These are phyloP conservation scores for Arrhamphus sclerolepis DNA, from an alignment of 2,797 vertebrate species.

Conservation along the genomic window DNA sequence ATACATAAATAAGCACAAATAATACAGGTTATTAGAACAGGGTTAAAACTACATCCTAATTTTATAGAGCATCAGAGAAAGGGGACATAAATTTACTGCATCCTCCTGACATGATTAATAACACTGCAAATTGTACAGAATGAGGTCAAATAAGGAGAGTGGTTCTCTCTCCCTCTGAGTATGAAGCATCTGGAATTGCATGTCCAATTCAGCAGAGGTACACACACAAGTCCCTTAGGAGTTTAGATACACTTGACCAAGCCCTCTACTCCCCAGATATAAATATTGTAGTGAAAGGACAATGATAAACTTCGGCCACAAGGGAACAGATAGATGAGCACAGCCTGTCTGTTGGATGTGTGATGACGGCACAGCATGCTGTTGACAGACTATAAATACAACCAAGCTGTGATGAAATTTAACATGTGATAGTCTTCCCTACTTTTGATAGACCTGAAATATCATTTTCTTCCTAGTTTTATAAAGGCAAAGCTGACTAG, in stretches of 20 bases:
- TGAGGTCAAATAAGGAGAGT: conserved; percentile 66
- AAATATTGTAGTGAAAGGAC: conserved; percentile 39
- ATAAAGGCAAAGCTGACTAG: background rate
- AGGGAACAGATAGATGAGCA: conserved; percentile 15
- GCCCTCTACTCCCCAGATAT: conserved; percentile 14
- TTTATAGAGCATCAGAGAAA: conserved; percentile 20
- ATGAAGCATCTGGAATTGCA: conserved; percentile 62
- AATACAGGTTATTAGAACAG: conserved; percentile 18
- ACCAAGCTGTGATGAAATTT: conserved; percentile 6
- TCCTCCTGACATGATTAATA: conserved; percentile 62
- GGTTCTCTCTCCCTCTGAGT: conserved; percentile 25
- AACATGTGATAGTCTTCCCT: conserved; percentile 2
- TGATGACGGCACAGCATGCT: conserved; percentile 25
- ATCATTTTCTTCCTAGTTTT: conserved; percentile 15
- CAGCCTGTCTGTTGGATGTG: conserved; percentile 31
- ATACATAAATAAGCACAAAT: conserved; percentile 22
- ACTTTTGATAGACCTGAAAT: conserved; percentile 7
- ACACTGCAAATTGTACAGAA: conserved; percentile 63
- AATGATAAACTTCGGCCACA: conserved; percentile 24
- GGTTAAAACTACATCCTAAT: conserved; percentile 28
- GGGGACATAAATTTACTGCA: conserved; percentile 27
- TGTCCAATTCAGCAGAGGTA: conserved; percentile 55
- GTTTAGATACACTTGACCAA: conserved; percentile 38
- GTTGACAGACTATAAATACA: conserved; percentile 42
- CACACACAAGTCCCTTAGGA: conserved; percentile 49